A percentile compares a stretch with the other conserved stretches of the same genome.
Conservation (phyloP, 2,113 vertebrate species). For the Pterophyllum scalare region DNA sequence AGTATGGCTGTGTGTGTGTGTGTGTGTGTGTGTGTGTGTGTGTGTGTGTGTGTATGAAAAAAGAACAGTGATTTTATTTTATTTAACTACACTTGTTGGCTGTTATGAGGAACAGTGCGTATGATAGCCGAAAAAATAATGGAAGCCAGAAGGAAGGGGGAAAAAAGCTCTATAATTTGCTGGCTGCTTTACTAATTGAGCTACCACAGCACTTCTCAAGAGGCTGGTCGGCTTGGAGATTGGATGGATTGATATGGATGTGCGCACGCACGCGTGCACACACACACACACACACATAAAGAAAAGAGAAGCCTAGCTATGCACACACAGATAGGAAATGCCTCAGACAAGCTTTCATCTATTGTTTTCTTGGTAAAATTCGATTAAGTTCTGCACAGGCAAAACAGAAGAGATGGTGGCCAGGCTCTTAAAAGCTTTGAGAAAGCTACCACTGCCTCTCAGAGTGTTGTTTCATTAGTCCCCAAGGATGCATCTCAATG, state of each 20-base stretch:
- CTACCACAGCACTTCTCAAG: constrained; percentile 62
- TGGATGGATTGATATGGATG: constrained; percentile 65
- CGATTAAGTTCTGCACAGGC: constrained; percentile 62
- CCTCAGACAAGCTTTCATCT: constrained; percentile 71
- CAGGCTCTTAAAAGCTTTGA: constrained; percentile 55
- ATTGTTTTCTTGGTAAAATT: constrained; percentile 72
- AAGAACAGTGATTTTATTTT: constrained; percentile 12
- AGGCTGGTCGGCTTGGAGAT: constrained; percentile 49
- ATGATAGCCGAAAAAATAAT: constrained; percentile 35
- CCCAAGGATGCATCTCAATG: constrained; percentile 31
- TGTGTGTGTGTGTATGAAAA: not conserved
- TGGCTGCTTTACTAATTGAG: constrained; percentile 71
- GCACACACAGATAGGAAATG: constrained; percentile 46
- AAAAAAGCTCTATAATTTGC: constrained; percentile 39
- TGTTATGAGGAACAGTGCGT: not conserved
- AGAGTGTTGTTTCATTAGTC: constrained; percentile 28
- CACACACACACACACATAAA: not conserved
- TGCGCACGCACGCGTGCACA: not conserved
- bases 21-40: not conserved
- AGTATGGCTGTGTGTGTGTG: not conserved
- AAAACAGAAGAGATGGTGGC: constrained; percentile 50
- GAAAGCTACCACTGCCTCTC: constrained; percentile 34
- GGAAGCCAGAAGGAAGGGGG: constrained; percentile 1
- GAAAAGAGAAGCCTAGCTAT: constrained; percentile 5
- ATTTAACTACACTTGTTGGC: not conserved